These are phyloP conservation scores for Druceiella hillmani DNA, from an alignment of 2,888 invertebrate genomes.

Conservation along the genomic window DNA sequence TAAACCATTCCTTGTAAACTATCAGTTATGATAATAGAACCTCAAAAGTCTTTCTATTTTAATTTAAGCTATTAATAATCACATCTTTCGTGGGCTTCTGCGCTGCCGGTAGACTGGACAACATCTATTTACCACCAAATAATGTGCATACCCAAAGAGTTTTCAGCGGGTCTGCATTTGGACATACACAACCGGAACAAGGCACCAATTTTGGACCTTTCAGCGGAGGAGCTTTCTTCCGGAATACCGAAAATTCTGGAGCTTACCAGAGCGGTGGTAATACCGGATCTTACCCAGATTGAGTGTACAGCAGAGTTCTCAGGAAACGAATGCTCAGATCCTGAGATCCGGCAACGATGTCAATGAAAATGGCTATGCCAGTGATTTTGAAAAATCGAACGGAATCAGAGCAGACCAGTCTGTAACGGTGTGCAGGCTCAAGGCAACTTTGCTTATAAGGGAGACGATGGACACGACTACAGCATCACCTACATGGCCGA, in stretches of 20 bases:
- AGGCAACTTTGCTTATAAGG: conserved; percentile 46
- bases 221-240: conserved; percentile 15
- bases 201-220: conserved; percentile 31
- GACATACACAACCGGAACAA: too few relatives aligned
- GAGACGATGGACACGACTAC: conserved; percentile 49
- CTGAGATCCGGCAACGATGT: conserved; percentile 29
- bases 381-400: neutral
- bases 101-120: conserved; percentile 45
- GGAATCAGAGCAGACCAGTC: conserved; percentile 27
- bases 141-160: too few relatives aligned
- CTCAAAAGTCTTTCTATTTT: too few relatives aligned
- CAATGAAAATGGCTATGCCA: neutral
- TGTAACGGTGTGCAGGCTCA: conserved; percentile 47
- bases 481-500: conserved; percentile 44
- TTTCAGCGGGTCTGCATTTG: too few relatives aligned
- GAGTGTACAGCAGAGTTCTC: conserved; percentile 29
- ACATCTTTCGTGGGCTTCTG: conserved; percentile 43
- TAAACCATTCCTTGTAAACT: too few relatives aligned
- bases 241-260: conserved; percentile 5
- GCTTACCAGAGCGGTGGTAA: too few relatives aligned
- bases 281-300: too few relatives aligned
- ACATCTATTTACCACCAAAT: conserved; percentile 47
- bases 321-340: conserved; percentile 42
- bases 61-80: conserved; percentile 42
- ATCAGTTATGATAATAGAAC: too few relatives aligned